Evolutionary conservation across 2,797 vertebrate species (phyloP).

Genomic region (Fratercula arctica): DNA sequence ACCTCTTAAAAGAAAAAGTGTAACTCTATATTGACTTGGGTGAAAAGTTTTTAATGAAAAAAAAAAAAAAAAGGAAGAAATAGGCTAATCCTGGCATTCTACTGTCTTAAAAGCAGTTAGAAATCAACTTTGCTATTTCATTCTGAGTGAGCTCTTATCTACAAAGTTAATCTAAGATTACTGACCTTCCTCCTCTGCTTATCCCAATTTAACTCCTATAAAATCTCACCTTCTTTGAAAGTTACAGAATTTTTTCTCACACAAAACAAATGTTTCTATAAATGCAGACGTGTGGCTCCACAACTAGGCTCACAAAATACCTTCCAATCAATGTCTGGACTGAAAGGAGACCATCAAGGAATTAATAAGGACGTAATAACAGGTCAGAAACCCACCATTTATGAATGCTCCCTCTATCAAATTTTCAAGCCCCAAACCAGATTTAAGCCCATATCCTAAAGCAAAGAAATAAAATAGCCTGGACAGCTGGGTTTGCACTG

Average conservation of each 20-base stretch:
- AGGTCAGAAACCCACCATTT: neutral
- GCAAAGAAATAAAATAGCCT: neutral
- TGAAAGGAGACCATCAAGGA: neutral
- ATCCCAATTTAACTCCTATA: neutral
- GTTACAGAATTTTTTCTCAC: neutral
- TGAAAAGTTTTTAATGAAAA: neutral
- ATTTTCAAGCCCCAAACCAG: neutral
- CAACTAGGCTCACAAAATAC: neutral
- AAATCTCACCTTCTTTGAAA: neutral
- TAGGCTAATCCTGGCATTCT: fast-evolving
- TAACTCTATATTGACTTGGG: neutral
- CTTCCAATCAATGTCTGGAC: neutral
- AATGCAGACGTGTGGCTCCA: neutral
- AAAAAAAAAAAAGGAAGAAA: too few species aligned
- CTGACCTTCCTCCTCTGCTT: neutral
- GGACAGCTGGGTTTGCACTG: neutral
- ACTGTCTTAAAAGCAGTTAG: neutral
- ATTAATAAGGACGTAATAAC: neutral
- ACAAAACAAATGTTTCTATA: neutral
- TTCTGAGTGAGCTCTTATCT: neutral
- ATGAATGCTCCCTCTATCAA: neutral
- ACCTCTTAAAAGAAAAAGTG: neutral
- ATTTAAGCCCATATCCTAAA: neutral
- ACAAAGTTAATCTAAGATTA: neutral
- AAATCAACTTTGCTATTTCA: neutral